phyloP scores from a whole-genome alignment of 2,888 invertebrate genomes.

The Noctua comes region DNA sequence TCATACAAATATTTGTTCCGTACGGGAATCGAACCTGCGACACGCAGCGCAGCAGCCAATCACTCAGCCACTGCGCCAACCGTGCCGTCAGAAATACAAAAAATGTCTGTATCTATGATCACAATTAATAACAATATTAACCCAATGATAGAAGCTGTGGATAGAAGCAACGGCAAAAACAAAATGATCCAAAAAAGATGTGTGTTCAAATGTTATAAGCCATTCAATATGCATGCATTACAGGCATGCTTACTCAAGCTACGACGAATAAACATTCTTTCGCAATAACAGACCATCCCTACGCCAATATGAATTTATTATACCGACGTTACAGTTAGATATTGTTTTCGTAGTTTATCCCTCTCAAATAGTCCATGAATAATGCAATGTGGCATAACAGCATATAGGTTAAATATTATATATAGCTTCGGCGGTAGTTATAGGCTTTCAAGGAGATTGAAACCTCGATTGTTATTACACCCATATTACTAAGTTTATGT shows the following conservation, averaged over 20 bases:
- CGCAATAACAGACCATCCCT: constrained; percentile 67
- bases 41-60: too few species aligned
- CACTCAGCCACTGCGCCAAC: too few species aligned
- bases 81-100: not conserved
- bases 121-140: not conserved
- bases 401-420: constrained; percentile 71
- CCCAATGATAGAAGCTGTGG: not conserved
- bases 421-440: constrained; percentile 64
- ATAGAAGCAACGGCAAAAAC: not conserved
- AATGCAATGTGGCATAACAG: constrained; percentile 78
- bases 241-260: constrained; percentile 49
- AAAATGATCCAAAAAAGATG: constrained; percentile 15
- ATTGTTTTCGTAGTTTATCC: constrained; percentile 71
- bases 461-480: constrained; percentile 76
- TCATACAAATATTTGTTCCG: too few species aligned
- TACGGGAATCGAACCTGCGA: too few species aligned
- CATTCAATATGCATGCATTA: constrained; percentile 45
- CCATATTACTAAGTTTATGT: constrained; percentile 69
- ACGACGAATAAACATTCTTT: constrained; percentile 63
- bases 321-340: constrained; percentile 64
- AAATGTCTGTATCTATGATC: not conserved
- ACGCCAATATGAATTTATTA: constrained; percentile 70
- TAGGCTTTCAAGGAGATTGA: constrained; percentile 84
- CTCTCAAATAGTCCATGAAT: constrained; percentile 78
- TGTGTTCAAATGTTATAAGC: constrained; percentile 14